Conservation (phyloP, 1,140 invertebrate species). For the Leptinotarsa texana region DNA sequence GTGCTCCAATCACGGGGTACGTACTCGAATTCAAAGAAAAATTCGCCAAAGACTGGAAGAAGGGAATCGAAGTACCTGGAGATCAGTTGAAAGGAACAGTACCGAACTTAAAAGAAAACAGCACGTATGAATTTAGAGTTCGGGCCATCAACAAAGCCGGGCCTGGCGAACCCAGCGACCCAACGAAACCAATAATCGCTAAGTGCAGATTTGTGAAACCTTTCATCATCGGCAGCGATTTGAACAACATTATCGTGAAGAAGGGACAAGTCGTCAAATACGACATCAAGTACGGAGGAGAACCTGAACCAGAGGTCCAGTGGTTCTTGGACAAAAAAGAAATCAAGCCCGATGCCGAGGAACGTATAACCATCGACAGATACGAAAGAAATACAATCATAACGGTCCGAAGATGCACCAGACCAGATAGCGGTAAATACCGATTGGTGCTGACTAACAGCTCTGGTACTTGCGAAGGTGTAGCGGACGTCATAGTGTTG, state of each 20-base stretch:
- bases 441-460: constrained; percentile 82
- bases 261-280: constrained; percentile 91
- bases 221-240: constrained; percentile 84
- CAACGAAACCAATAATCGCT: constrained; percentile 92
- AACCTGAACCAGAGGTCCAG: constrained; percentile 88
- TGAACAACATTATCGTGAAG: constrained; percentile 87
- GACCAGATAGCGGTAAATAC: constrained; percentile 90
- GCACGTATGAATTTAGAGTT: constrained; percentile 95
- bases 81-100: constrained; percentile 78
- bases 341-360: constrained; percentile 68
- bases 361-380: constrained; percentile 82
- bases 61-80: constrained; percentile 77
- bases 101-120: constrained; percentile 90
- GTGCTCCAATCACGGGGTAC: constrained; percentile 92
- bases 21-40: constrained; percentile 93
- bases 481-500: constrained; percentile 87
- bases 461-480: constrained; percentile 80
- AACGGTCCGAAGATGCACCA: constrained; percentile 82
- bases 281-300: constrained; percentile 93
- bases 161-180: constrained; percentile 90
- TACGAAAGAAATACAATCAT: constrained; percentile 90
- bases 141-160: constrained; percentile 95
- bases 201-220: constrained; percentile 95
- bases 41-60: constrained; percentile 87
- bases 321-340: constrained; percentile 78